Evolutionary conservation across 2,113 vertebrate species (phyloP).

Genomic region (Cheilinus undulatus): DNA sequence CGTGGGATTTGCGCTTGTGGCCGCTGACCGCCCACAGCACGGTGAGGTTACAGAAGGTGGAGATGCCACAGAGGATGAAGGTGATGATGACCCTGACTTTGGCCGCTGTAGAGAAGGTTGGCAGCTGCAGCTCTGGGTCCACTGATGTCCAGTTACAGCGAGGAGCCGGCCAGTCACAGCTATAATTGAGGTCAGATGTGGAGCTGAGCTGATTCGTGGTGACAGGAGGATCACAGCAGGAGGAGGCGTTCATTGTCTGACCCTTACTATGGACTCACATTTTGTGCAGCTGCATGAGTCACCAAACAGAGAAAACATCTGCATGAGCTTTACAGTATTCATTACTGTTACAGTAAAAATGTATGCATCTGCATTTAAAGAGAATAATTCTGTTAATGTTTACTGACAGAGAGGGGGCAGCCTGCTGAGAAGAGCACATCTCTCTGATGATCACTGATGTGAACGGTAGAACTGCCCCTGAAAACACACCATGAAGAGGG

Average conservation of each 20-base stretch:
- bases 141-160: slow-evolving; percentile 49
- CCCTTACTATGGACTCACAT: slow-evolving; percentile 42
- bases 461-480: slow-evolving; percentile 3
- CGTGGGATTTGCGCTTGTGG: slow-evolving; percentile 78
- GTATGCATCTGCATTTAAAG: too few species aligned
- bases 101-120: slow-evolving; percentile 71
- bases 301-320: not conserved
- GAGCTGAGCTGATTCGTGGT: slow-evolving; percentile 46
- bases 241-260: slow-evolving; percentile 62
- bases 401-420: slow-evolving; percentile 4
- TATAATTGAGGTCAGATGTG: slow-evolving; percentile 48
- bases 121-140: slow-evolving; percentile 52
- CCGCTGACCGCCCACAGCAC: slow-evolving; percentile 64
- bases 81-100: slow-evolving; percentile 73
- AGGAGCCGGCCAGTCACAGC: slow-evolving; percentile 44
- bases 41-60: slow-evolving; percentile 65
- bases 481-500: not conserved
- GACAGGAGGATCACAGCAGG: slow-evolving; percentile 30
- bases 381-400: too few species aligned
- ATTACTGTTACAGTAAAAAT: too few species aligned
- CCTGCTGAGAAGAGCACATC: not conserved
- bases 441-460: slow-evolving; percentile 20
- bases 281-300: slow-evolving; percentile 5
- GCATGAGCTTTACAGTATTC: not conserved
- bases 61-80: slow-evolving; percentile 70